Base-by-base conservation (phyloP, 2,113 vertebrate species). In the Callopanchax toddi region DNA sequence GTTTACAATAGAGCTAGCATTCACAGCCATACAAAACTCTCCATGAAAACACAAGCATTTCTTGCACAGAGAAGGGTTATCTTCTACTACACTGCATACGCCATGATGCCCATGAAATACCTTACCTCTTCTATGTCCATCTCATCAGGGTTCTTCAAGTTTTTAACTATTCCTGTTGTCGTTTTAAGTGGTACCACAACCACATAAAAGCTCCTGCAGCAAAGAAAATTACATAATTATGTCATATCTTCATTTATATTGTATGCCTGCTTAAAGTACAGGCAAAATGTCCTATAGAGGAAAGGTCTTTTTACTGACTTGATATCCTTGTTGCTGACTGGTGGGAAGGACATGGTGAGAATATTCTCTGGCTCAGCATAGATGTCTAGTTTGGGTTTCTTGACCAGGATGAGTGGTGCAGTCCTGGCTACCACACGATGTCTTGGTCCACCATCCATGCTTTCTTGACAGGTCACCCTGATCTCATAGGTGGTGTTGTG, bases 121-220 rank as follows among this genome's bases (percentile, higher is more conserved):
- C 64, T 49, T 80, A 98, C 96, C 95, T 98, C 96, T 67, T 99
- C 96, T 76, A 99, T 93, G 69, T 98, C 96, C 93, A 96, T 96
- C 72, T 99, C 95, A 82, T 98, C 96, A 0, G 97, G 96, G 80
- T 90, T 96, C 57, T 92, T 94, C 74, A 93, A 86, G 1, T 94
- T 92, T 63, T 92, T 93, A 43, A 94, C 89, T n/a, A 92, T 91
- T 25, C 92, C 93, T 0, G 91, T 79, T 1, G 91, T 93, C 68
- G 89, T 96, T 76, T 92, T 96, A 21, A 98, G 84, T 0, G 96
- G 96, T 18, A 99, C 95, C 78, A 96, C 95, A 45, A 98, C 95
- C 2, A 99, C 93, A 82, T 95, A 98, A 68, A 94, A 95, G 57
- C 61, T 93, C 88, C 97, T 99, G 58, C 34, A 61, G 0, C 13